Conservation (phyloP, 2,797 vertebrate species). For the Alcedo quadribrachys region DNA sequence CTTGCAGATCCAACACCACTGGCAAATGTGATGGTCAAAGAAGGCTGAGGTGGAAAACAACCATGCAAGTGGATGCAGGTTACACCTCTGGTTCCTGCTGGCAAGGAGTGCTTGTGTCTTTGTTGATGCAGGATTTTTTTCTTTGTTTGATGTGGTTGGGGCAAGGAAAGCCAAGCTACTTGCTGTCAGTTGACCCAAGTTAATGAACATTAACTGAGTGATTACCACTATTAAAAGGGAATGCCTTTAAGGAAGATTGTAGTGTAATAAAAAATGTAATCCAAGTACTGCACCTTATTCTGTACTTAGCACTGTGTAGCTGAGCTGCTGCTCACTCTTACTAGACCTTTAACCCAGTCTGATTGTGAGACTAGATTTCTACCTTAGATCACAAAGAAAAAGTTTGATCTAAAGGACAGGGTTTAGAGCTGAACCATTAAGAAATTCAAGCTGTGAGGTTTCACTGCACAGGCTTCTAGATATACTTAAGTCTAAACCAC, state of each 20-base stretch:
- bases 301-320: background rate
- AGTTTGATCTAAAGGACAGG: background rate
- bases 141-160: slow-evolving; percentile 40
- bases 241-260: slow-evolving; percentile 38
- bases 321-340: background rate
- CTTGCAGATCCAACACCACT: background rate
- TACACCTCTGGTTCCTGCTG: background rate
- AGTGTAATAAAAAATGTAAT: slow-evolving; percentile 8
- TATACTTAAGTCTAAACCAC: background rate
- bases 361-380: background rate
- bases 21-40: background rate
- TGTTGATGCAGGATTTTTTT: slow-evolving; percentile 1
- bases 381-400: background rate
- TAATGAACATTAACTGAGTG: background rate
- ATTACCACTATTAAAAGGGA: slow-evolving; percentile 9
- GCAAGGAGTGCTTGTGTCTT: background rate
- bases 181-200: background rate
- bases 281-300: background rate
- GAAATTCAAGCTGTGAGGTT: background rate
- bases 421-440: background rate
- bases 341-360: background rate
- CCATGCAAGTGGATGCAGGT: background rate
- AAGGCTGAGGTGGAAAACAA: background rate
- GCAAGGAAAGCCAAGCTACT: slow-evolving; percentile 35
- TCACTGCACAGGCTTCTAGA: background rate